A percentile compares a stretch with the other conserved stretches of the same genome.
phyloP scores from a whole-genome alignment of 2,888 invertebrate genomes.

The Oscheius myriophilus region DNA sequence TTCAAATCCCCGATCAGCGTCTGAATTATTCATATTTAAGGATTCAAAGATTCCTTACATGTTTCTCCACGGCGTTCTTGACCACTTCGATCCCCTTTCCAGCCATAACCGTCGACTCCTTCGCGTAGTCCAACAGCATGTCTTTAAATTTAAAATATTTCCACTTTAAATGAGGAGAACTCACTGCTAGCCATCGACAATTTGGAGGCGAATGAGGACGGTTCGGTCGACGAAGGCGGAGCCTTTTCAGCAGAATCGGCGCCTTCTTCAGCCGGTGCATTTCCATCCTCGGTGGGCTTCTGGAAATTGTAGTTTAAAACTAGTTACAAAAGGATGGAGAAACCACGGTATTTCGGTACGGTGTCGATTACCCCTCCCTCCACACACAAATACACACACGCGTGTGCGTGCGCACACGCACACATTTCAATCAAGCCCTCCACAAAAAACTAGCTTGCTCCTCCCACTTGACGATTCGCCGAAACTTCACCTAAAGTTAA shows the following conservation, averaged over 20 bases:
- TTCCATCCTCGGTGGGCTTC: not conserved
- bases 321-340: not conserved
- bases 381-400: no score
- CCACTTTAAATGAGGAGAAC: slow-evolving; percentile 1
- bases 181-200: slow-evolving; percentile 8
- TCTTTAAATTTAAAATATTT: slow-evolving; percentile 17
- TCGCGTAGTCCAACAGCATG: slow-evolving; percentile 55
- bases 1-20: slow-evolving; percentile 95
- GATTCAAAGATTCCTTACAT: slow-evolving; percentile 29
- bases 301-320: not conserved
- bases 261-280: slow-evolving; percentile 1
- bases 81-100: slow-evolving; percentile 50
- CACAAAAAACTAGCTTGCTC: no score
- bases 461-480: no score
- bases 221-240: not conserved
- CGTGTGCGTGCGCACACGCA: no score
- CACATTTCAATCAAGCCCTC: no score
- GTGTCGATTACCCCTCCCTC: no score
- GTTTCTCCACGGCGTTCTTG: slow-evolving; percentile 47
- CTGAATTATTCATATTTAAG: slow-evolving; percentile 75
- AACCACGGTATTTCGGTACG: no score
- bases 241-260: not conserved
- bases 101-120: slow-evolving; percentile 46
- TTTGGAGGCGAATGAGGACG: slow-evolving; percentile 10
- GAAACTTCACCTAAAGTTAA: no score